phyloP scores from a whole-genome alignment of 2,888 invertebrate genomes.

The Eristalinus sepulchralis region DNA sequence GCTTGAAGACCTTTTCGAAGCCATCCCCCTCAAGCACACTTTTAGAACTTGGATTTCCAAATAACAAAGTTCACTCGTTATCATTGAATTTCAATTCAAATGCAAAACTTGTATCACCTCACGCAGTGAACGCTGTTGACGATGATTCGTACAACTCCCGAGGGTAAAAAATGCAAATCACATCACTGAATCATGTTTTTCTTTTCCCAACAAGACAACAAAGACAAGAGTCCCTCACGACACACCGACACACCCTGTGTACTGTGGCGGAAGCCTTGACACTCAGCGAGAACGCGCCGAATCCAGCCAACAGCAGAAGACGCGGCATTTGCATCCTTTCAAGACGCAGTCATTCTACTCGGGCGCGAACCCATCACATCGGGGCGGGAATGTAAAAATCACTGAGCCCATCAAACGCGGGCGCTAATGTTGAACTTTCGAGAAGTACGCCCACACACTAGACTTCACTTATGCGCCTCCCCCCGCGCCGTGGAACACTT shows the following conservation, averaged over 20 bases:
- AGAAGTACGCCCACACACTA: slow-evolving; percentile 12
- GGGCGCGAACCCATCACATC: background rate
- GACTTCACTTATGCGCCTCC: background rate
- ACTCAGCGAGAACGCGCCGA: slow-evolving; percentile 1
- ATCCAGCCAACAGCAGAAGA: background rate
- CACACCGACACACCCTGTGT: slow-evolving; percentile 2
- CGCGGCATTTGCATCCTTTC: slow-evolving; percentile 39
- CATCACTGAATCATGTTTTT: slow-evolving; percentile 57
- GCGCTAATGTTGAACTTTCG: slow-evolving; percentile 51
- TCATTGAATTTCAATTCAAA: background rate
- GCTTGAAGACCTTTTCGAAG: too few relatives aligned
- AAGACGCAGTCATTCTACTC: slow-evolving; percentile 13
- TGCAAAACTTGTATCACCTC: slow-evolving; percentile 7
- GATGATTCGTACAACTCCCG: slow-evolving; percentile 37
- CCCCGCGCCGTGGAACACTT: background rate
- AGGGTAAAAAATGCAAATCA: slow-evolving; percentile 44
- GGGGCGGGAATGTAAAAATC: slow-evolving; percentile 21
- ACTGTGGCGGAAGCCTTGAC: slow-evolving; percentile 4
- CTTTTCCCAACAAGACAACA: slow-evolving; percentile 38
- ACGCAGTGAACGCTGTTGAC: background rate
- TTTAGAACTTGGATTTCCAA: too few relatives aligned
- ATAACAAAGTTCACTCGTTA: too few relatives aligned
- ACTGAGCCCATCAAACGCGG: slow-evolving; percentile 3
- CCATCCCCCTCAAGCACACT: too few relatives aligned
- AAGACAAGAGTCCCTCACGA: slow-evolving; percentile 7